These are phyloP conservation scores for Drosophila tanythrix DNA, from an alignment of 2,888 invertebrate genomes.

Conservation along the genomic window DNA sequence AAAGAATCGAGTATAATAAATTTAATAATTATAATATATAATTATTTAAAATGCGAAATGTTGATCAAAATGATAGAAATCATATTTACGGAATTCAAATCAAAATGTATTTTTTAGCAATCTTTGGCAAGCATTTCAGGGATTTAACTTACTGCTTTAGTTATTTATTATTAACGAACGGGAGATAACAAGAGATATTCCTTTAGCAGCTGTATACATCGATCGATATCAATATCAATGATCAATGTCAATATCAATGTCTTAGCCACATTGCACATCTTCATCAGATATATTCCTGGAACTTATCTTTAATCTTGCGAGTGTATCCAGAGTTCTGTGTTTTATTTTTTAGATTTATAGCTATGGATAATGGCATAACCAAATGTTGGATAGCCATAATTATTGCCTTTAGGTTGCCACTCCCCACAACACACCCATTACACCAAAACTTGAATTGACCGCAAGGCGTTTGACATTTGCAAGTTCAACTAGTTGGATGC, in stretches of 20 bases:
- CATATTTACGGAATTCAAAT: neutral
- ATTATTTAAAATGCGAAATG: too few relatives aligned
- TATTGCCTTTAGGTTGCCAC: slow-evolving; percentile 48
- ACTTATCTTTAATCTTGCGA: neutral
- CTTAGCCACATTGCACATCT: neutral
- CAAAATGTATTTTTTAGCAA: neutral
- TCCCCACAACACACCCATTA: neutral
- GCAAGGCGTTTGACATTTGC: slow-evolving; percentile 48
- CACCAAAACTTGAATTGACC: slow-evolving; percentile 23
- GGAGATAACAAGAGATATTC: neutral
- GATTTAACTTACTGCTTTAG: neutral
- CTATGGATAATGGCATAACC: slow-evolving; percentile 48
- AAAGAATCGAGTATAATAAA: neutral
- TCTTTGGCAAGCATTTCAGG: neutral
- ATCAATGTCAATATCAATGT: too few relatives aligned
- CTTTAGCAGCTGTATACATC: neutral
- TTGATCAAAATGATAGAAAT: too few relatives aligned
- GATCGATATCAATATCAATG: neutral
- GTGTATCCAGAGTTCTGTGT: slow-evolving; percentile 22
- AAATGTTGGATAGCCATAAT: slow-evolving; percentile 63
- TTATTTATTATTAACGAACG: neutral
- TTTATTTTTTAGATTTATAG: neutral
- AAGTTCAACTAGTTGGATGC: slow-evolving; percentile 56
- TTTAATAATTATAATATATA: neutral
- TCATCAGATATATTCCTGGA: neutral